Base-by-base conservation (phyloP, 2,797 vertebrate genomes). In the Thamnophis elegans region DNA sequence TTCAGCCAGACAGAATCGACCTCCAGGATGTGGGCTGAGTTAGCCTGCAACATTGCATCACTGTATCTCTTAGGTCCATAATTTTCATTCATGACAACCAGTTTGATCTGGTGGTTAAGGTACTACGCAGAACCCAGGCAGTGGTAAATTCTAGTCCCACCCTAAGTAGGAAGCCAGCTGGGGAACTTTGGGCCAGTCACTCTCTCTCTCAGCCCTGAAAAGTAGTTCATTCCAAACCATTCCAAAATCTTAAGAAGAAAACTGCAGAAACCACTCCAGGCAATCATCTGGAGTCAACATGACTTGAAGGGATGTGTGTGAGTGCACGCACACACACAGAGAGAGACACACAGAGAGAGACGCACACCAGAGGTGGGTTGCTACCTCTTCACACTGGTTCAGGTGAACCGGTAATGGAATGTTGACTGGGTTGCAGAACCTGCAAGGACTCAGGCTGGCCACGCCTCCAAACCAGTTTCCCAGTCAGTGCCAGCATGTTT, bases 251-350 rank as follows among this genome's bases (percentile, higher is more conserved):
- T 82, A 36, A 42, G 32, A 78, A 78, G 73, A 42, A 78, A 78
- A 42, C 16, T 42, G 18, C 68, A 78, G 8, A 18, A 36, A 73
- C 16, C 16, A 36, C 6, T 73, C 32, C 32, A 36, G 68, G 16
- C 32, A 78, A 8, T 42, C 18, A 36, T 14, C 5, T 32, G 14
- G 32, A 78, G 8, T 42, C 32, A 78, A 78, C 7, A 73, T 18
- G 32, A 36, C n/a, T 73, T 73, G 16, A 68, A 68, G 14, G n/a
- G 0, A 8, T 8, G 7, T 1, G 1, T 9, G 22, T 6, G 18
- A 0, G 6, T 1, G 58, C 2, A 2, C 8, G 2, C 10, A 8
- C 65, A 73, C 0, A 9, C 28, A 16, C 16, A 36, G 7, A 3
- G 1, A 14, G 2, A 42, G 0, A 42, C 42, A 42, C 42, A 42